Conservation (phyloP, 2,888 invertebrate species). For the Xestia ashworthii region DNA sequence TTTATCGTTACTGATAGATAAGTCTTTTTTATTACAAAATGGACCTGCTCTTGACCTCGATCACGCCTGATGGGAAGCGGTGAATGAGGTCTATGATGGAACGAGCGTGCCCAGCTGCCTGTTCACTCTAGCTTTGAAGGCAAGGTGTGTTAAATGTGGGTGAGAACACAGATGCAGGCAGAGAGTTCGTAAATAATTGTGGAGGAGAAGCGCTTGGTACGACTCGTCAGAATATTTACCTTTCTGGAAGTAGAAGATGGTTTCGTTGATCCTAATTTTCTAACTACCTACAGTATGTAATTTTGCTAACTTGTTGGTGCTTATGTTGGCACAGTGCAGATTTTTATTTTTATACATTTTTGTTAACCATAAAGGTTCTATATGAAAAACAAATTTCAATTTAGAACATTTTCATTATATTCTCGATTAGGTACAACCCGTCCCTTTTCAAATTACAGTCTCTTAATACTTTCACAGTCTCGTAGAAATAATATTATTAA, state of each 20-base stretch:
- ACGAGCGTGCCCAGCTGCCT: too few relatives aligned
- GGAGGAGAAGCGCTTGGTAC: too few relatives aligned
- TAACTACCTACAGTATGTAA: neutral
- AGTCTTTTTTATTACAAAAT: too few relatives aligned
- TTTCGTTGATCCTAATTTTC: neutral
- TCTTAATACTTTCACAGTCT: neutral
- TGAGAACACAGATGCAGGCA: too few relatives aligned
- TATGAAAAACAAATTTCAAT: neutral
- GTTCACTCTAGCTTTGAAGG: too few relatives aligned
- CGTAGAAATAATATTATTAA: slow-evolving; percentile 1
- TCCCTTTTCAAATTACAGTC: neutral
- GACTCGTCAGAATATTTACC: too few relatives aligned
- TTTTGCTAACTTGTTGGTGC: neutral
- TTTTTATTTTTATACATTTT: neutral
- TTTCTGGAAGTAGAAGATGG: neutral
- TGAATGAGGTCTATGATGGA: too few relatives aligned
- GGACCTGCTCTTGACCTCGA: too few relatives aligned
- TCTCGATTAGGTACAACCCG: neutral
- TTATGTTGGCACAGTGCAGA: neutral
- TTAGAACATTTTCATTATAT: neutral
- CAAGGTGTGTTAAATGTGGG: too few relatives aligned
- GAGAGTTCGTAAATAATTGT: too few relatives aligned
- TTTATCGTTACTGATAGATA: neutral
- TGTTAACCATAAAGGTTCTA: neutral
- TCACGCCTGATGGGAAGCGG: too few relatives aligned